Conservation (phyloP, 2,888 invertebrate genomes). For the Drosophila neonasuta region DNA sequence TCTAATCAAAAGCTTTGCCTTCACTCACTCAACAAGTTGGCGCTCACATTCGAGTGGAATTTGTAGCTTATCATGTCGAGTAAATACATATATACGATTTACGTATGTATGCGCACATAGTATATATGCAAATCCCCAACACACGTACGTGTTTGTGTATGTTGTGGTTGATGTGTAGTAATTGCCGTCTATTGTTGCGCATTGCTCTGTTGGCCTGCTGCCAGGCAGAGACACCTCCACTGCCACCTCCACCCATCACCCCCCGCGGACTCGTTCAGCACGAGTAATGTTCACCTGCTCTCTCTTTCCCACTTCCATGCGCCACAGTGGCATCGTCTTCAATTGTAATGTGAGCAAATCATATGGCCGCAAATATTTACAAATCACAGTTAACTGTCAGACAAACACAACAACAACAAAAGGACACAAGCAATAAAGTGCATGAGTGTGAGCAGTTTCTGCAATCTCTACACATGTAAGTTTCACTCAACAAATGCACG, state of each 20-base stretch:
- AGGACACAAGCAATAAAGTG: slow-evolving; percentile 7
- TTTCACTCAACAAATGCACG: slow-evolving; percentile 25
- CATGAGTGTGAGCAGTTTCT: slow-evolving; percentile 4
- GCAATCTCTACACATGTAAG: slow-evolving; percentile 7
- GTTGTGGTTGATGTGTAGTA: slow-evolving; percentile 24
- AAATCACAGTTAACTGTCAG: slow-evolving; percentile 35
- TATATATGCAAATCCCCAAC: slow-evolving; percentile 3
- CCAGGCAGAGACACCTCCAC: slow-evolving; percentile 35
- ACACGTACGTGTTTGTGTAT: neutral
- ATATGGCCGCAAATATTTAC: slow-evolving; percentile 34
- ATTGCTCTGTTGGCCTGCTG: slow-evolving; percentile 49
- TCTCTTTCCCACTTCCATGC: slow-evolving; percentile 23
- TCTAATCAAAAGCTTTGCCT: slow-evolving; percentile 30
- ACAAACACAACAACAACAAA: slow-evolving; percentile 15
- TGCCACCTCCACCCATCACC: neutral
- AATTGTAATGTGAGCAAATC: slow-evolving; percentile 34
- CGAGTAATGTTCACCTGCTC: slow-evolving; percentile 5
- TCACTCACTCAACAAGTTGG: slow-evolving; percentile 50
- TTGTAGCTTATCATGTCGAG: slow-evolving; percentile 33
- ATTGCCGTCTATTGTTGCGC: slow-evolving; percentile 55
- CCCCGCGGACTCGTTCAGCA: slow-evolving; percentile 5
- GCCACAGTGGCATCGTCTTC: slow-evolving; percentile 41
- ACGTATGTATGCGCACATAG: slow-evolving; percentile 1
- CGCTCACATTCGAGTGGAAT: slow-evolving; percentile 31
- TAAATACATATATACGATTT: slow-evolving; percentile 3